Conservation (phyloP, 2,113 vertebrate genomes). For the Grammomys dolichurus region DNA sequence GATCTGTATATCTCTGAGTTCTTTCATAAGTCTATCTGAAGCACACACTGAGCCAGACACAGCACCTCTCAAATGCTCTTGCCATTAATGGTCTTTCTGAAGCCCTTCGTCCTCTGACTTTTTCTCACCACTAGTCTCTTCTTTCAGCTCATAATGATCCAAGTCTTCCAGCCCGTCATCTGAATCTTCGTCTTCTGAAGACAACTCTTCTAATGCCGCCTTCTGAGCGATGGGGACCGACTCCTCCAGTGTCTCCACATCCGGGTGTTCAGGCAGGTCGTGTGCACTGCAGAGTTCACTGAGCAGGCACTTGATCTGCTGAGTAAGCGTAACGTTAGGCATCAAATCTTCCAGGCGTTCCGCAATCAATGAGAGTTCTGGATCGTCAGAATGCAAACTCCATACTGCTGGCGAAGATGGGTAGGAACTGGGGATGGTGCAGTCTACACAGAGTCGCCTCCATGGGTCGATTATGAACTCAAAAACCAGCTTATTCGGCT, state of each 20-base stretch:
- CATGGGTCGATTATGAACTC: constrained; percentile 86
- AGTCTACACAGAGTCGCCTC: constrained; percentile 91
- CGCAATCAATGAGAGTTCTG: background rate
- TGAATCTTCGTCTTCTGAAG: background rate
- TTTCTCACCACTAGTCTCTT: constrained; percentile 95
- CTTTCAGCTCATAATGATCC: constrained; percentile 99
- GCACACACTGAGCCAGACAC: constrained; percentile 98
- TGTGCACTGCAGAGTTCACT: background rate
- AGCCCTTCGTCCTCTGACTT: constrained; percentile 98
- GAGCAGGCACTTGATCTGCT: background rate
- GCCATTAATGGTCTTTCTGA: constrained; percentile 97
- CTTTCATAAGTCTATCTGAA: constrained; percentile 99
- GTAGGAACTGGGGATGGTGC: constrained; percentile 90
- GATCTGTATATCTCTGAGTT: constrained; percentile 98
- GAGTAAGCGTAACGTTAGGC: background rate
- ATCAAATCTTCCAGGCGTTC: background rate
- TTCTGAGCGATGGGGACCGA: background rate
- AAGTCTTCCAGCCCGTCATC: constrained; percentile 88
- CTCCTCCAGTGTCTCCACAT: background rate
- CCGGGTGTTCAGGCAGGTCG: background rate
- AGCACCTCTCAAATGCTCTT: constrained; percentile 97
- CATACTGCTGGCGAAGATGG: background rate
- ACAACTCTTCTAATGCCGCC: background rate
- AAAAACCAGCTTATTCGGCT: constrained; percentile 96
- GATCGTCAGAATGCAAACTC: background rate